Percentiles rank a stretch among this genome's conserved stretches.
Evolutionary conservation across 2,797 vertebrate genomes (phyloP).

Genomic region (Cottoperca gobio): DNA sequence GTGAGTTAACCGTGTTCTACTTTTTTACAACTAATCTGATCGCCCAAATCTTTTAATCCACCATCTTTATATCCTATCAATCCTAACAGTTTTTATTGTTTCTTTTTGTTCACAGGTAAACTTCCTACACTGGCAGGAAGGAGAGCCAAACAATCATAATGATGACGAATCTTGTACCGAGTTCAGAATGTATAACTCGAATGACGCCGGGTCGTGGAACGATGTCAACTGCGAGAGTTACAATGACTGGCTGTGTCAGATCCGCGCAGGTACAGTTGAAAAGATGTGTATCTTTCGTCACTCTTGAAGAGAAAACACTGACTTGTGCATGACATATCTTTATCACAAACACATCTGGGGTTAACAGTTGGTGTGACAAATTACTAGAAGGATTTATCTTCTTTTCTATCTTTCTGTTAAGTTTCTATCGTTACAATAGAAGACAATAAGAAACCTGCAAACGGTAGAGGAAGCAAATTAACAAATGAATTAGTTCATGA

Average conservation of each 20-base stretch:
- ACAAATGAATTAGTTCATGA: background rate
- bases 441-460: background rate
- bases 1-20: constrained; percentile 81
- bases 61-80: no score
- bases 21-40: background rate
- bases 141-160: constrained; percentile 94
- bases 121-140: constrained; percentile 91
- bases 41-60: background rate
- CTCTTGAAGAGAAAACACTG: background rate
- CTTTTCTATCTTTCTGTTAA: no score
- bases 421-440: background rate
- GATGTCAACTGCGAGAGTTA: constrained; percentile 89
- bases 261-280: constrained; percentile 88
- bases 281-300: background rate
- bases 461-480: background rate
- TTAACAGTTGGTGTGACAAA: background rate
- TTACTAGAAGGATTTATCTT: no score
- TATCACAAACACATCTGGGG: background rate
- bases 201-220: constrained; percentile 85
- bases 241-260: constrained; percentile 92
- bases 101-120: constrained; percentile 81
- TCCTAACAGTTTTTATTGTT: background rate
- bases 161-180: constrained; percentile 90
- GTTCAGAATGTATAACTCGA: constrained; percentile 62
- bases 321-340: background rate